Evolutionary conservation across 2,113 vertebrate genomes (phyloP).

Genomic region (Corythornis cristatus): DNA sequence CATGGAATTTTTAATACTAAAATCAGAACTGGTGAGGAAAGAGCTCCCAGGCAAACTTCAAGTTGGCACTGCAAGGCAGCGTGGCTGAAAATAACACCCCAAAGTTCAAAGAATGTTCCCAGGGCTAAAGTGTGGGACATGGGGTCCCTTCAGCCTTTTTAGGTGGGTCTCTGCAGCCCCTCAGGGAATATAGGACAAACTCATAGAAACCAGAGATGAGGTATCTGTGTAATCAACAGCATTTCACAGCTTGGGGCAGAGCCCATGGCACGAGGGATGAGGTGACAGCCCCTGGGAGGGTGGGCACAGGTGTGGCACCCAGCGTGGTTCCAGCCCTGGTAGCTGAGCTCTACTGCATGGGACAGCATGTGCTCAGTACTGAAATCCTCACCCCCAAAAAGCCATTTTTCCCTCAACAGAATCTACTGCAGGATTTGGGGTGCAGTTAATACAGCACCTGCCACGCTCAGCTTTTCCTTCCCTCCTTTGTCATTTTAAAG

Average conservation of each 20-base stretch:
- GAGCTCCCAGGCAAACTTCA: neutral
- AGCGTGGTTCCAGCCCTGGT: neutral
- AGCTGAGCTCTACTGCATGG: rapidly evolving
- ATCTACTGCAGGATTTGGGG: neutral
- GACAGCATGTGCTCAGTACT: rapidly evolving
- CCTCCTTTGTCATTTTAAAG: slow-evolving; percentile 79
- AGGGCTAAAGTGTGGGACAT: rapidly evolving
- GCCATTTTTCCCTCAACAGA: neutral
- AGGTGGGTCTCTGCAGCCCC: neutral
- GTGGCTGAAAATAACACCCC: neutral
- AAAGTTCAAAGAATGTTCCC: rapidly evolving
- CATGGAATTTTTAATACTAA: neutral
- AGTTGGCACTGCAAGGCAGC: neutral
- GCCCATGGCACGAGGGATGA: rapidly evolving
- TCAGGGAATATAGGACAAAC: neutral
- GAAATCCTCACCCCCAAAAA: neutral
- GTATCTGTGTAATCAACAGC: too few relatives aligned
- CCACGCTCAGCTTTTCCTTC: slow-evolving; percentile 19
- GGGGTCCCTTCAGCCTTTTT: rapidly evolving
- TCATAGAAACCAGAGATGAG: rapidly evolving
- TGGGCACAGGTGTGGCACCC: neutral
- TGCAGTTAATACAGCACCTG: neutral
- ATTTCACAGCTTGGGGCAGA: too few relatives aligned
- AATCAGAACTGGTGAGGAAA: neutral
- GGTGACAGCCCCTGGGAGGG: too few relatives aligned